A percentile compares a stretch with the other conserved stretches of the same genome.
These are phyloP conservation scores for Drosophila kurseongensis DNA, from an alignment of 1,140 invertebrate species.

Conservation along the genomic window DNA sequence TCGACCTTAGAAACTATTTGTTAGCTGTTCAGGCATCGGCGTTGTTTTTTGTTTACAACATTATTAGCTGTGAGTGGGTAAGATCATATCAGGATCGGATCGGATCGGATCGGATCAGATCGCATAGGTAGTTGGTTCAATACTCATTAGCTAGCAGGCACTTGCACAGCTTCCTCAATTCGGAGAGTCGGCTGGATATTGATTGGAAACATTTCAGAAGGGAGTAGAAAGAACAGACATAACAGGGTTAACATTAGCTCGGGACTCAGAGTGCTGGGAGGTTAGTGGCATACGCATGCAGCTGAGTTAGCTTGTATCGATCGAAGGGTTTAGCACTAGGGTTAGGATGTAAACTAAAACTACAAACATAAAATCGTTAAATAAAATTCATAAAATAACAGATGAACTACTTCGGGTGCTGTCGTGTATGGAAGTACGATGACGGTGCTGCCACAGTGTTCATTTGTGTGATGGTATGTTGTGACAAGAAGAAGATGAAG, in stretches of 20 bases:
- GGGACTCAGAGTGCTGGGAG: too few species aligned
- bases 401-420: constrained; percentile 3
- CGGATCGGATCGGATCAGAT: constrained; percentile 25
- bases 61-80: constrained; percentile 18
- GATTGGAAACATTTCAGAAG: background rate
- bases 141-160: constrained; percentile 49
- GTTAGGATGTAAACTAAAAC: constrained; percentile 9
- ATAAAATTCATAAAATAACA: background rate
- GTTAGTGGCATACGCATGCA: constrained; percentile 14
- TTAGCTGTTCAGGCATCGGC: constrained; percentile 13
- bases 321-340: constrained; percentile 1
- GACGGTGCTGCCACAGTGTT: constrained; percentile 5
- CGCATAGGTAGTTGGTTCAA: constrained; percentile 41
- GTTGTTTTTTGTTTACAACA: constrained; percentile 24
- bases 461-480: background rate
- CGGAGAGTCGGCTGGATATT: constrained; percentile 19
- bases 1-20: constrained; percentile 40
- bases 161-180: constrained; percentile 38
- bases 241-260: constrained; percentile 23
- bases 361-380: constrained; percentile 30
- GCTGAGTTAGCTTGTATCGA: constrained; percentile 21
- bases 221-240: constrained; percentile 26
- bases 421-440: constrained; percentile 15
- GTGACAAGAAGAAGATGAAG: constrained; percentile 5
- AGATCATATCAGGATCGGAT: constrained; percentile 39